Evolutionary conservation across 2,888 invertebrate genomes (phyloP), one percentile per base, ranked within the genome.

Genomic region (Agrenia bidenticulata): DNA sequence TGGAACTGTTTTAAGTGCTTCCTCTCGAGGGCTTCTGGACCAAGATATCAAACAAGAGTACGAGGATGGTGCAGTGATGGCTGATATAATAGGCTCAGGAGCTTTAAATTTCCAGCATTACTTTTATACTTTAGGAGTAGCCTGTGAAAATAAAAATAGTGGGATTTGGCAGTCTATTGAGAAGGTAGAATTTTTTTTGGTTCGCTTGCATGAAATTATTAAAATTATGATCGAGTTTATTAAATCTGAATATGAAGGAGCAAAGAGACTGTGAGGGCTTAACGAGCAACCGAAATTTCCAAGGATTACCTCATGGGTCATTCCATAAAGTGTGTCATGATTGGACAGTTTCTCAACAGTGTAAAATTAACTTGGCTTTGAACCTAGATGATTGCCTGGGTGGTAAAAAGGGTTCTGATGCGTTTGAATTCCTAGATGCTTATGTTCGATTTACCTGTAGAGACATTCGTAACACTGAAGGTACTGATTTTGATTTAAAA

Each of bases 21-120:
- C 32, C 5, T 32, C n/a, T n/a, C n/a, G n/a, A n/a, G n/a, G n/a
- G n/a, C n/a, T n/a, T n/a, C n/a, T n/a, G n/a, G n/a, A n/a, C n/a
- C n/a, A n/a, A n/a, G n/a, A n/a, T n/a, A n/a, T n/a, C n/a, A 45
- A 7, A 7, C 21, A 11, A 23, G 51, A 51, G 13, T 65, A 70
- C 26, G 67, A 67, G 32, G 66, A 66, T 27, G 67, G 64, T n/a
- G 66, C 61, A 1, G 54, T 72, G 7, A 72, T 72, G 66, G 65
- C 67, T 2, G 66, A 72, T 41, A 55, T 65, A 13, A 58, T 72
- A 32, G 71, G 71, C 13, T 66, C 64, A 37, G 71, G 63, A 32
- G 64, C 63, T 26, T 60, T 72, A 61, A 72, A 72, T 56, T 56
- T 69, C n/a, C 13, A 62, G 1, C 63, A 72, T 27, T 72, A 67